These are phyloP conservation scores for Drosophila ustulata DNA, from an alignment of 2,888 invertebrate genomes.

Conservation along the genomic window DNA sequence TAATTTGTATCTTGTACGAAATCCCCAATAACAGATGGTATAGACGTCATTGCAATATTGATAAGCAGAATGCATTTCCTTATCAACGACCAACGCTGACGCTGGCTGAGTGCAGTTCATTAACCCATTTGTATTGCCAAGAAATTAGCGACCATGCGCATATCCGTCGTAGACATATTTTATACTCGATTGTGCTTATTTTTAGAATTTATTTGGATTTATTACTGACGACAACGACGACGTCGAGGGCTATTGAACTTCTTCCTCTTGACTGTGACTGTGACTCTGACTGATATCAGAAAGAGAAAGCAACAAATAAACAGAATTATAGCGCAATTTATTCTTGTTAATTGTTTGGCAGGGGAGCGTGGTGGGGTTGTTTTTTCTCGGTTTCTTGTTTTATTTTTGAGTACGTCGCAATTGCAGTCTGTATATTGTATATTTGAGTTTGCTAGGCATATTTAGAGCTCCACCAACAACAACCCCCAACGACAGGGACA, in stretches of 20 bases:
- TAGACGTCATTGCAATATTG: constrained; percentile 1
- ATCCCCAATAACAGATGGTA: not conserved
- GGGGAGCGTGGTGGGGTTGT: not conserved
- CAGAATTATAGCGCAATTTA: constrained; percentile 73
- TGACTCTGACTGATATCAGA: constrained; percentile 54
- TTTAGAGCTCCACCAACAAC: constrained; percentile 54
- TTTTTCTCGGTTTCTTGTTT: constrained; percentile 5
- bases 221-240: constrained; percentile 1
- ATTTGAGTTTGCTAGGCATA: constrained; percentile 29
- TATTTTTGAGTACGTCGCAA: constrained; percentile 43
- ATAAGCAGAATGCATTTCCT: constrained; percentile 18
- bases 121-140: constrained; percentile 53
- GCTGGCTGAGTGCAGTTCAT: constrained; percentile 53
- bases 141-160: constrained; percentile 56
- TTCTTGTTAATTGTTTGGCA: constrained; percentile 51
- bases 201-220: constrained; percentile 34
- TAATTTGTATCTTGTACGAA: not conserved
- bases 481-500: constrained; percentile 57
- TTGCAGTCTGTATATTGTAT: constrained; percentile 26
- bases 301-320: constrained; percentile 20
- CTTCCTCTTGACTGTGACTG: constrained; percentile 3
- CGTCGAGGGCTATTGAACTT: constrained; percentile 61
- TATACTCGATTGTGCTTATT: constrained; percentile 24
- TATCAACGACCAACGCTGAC: constrained; percentile 33
- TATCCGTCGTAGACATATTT: constrained; percentile 45